phyloP scores from a whole-genome alignment of 2,797 vertebrate species.

The Babyrousa celebensis region DNA sequence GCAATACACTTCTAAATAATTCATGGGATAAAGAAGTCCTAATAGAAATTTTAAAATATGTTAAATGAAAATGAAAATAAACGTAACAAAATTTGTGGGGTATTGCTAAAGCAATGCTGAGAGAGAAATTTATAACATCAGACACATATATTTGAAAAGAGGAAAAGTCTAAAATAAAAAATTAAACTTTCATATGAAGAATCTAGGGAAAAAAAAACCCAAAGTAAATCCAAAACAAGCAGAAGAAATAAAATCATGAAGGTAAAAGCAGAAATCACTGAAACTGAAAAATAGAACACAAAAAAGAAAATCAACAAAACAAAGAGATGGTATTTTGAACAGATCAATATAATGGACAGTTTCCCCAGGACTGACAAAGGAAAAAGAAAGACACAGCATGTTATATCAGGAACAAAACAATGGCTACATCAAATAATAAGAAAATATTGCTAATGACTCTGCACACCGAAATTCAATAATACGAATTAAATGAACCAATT shows the following conservation, averaged over 20 bases:
- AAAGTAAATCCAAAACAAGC: not conserved
- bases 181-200: not conserved
- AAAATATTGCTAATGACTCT: not conserved
- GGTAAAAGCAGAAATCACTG: not conserved
- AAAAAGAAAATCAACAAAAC: not conserved
- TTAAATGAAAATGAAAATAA: conserved; percentile 18
- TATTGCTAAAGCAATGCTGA: not conserved
- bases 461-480: not conserved
- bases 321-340: not conserved
- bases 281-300: conserved; percentile 15
- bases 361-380: not conserved
- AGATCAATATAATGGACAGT: not conserved
- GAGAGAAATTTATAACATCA: not conserved
- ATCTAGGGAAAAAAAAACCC: not conserved
- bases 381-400: not conserved
- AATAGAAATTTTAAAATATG: not conserved
- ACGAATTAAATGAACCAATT: conserved; percentile 20
- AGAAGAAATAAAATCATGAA: not conserved
- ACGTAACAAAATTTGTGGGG: not conserved
- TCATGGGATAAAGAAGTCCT: not conserved
- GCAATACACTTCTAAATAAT: not conserved
- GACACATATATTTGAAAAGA: not conserved
- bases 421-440: not conserved
- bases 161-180: not conserved
- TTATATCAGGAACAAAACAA: not conserved